A percentile compares a stretch with the other conserved stretches of the same genome.
These are phyloP conservation scores for Bhutanitis thaidina DNA, from an alignment of 2,888 invertebrate genomes.

Conservation along the genomic window DNA sequence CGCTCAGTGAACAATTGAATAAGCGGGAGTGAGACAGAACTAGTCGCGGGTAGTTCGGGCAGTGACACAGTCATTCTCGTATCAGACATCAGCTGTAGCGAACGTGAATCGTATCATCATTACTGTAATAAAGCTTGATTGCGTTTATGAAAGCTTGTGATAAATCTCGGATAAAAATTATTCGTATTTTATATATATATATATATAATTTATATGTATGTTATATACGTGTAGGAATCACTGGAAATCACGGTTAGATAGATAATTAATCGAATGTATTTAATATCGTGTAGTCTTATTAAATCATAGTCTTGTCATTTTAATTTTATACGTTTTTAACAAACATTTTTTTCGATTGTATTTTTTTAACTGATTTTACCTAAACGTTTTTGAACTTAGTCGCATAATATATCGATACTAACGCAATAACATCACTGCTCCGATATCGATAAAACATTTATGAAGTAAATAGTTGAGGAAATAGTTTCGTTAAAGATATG, in stretches of 20 bases:
- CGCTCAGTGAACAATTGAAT: constrained; percentile 27
- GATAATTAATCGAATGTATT: constrained; percentile 5
- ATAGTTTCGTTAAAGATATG: too few species aligned
- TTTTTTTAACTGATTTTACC: too few species aligned
- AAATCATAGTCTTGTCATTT: neutral
- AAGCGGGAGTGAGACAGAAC: constrained; percentile 39
- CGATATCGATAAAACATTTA: too few species aligned
- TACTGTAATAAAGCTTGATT: constrained; percentile 1
- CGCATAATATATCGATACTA: too few species aligned
- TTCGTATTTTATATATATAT: neutral
- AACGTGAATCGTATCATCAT: neutral
- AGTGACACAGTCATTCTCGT: constrained; percentile 12
- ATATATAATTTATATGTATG: too few species aligned
- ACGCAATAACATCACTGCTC: too few species aligned
- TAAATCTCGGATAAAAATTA: neutral
- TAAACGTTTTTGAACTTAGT: too few species aligned
- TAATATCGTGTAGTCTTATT: neutral
- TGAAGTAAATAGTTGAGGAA: too few species aligned
- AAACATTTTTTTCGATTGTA: too few species aligned
- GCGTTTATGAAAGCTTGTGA: constrained; percentile 17
- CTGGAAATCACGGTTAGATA: constrained; percentile 11
- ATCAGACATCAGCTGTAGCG: neutral
- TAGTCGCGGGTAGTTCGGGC: constrained; percentile 21
- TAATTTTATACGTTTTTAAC: too few species aligned
- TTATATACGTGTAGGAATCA: constrained; percentile 1